Evolutionary conservation across 2,797 vertebrate genomes (phyloP).

Genomic region (Ispidina lecontei): DNA sequence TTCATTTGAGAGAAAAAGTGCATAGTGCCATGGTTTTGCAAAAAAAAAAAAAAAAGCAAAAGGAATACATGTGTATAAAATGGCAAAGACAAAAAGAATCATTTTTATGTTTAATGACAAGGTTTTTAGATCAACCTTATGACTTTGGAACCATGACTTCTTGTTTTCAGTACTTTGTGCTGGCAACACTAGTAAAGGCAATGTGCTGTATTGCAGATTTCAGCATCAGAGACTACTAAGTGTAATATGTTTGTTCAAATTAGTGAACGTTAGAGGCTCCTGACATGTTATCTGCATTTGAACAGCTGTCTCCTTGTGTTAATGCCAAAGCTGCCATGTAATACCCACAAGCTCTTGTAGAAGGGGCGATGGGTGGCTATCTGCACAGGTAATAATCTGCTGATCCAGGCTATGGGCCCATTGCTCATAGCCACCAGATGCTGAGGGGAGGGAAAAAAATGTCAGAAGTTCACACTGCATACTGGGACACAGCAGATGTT

Average conservation of each 20-base stretch:
- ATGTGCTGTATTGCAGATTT: background rate
- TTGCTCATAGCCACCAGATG: accelerated
- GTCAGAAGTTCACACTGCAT: background rate
- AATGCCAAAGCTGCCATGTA: background rate
- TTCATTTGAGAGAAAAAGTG: background rate
- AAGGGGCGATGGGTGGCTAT: accelerated
- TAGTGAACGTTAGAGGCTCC: background rate
- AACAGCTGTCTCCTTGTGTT: background rate
- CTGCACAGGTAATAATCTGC: background rate
- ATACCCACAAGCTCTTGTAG: background rate
- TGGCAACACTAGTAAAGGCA: background rate
- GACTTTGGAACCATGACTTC: background rate
- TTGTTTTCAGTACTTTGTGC: background rate
- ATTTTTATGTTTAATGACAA: background rate
- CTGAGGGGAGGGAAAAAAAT: background rate
- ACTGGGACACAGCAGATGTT: background rate
- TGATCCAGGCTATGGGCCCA: background rate
- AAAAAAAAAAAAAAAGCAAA: background rate
- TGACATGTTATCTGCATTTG: background rate
- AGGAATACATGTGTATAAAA: background rate
- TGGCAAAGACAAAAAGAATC: background rate
- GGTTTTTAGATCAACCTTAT: background rate
- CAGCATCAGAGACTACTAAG: background rate
- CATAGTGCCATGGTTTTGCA: background rate
- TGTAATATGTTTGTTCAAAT: background rate